phyloP scores from a whole-genome alignment of 2,113 vertebrate genomes.

The Malurus alboscapulatus region DNA sequence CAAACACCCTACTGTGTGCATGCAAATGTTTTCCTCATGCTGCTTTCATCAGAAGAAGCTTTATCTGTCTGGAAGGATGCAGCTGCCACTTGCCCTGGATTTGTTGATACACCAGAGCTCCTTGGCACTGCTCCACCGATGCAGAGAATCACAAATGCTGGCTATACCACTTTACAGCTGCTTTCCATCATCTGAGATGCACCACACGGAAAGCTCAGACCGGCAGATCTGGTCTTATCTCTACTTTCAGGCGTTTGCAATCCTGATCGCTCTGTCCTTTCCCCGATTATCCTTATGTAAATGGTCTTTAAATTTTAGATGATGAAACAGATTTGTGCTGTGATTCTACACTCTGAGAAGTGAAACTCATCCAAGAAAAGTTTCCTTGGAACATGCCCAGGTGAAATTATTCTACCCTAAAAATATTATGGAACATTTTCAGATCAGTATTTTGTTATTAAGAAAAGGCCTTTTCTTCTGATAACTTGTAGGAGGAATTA shows the following conservation, averaged over 20 bases:
- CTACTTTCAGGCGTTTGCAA: constrained; percentile 10
- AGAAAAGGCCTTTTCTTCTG: not conserved
- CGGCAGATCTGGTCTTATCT: constrained; percentile 22
- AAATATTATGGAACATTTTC: not conserved
- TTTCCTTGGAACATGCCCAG: not conserved
- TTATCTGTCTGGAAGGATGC: constrained; percentile 24
- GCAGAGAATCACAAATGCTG: constrained; percentile 28
- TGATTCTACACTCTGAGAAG: not conserved
- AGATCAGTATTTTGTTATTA: not conserved
- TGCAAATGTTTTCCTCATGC: not conserved
- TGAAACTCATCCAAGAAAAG: not conserved
- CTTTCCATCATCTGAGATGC: constrained; percentile 25
- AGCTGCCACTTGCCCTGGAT: constrained; percentile 31
- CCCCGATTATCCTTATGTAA: not conserved
- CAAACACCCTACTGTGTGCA: not conserved
- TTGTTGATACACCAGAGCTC: constrained; percentile 15
- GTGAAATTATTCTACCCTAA: not conserved
- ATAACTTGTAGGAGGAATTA: not conserved
- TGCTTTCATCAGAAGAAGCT: not conserved
- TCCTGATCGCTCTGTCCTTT: not conserved
- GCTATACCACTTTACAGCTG: constrained; percentile 11
- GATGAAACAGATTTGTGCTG: not conserved
- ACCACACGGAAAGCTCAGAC: not conserved
- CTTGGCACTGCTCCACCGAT: constrained; percentile 30
- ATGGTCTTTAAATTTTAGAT: not conserved